These are phyloP conservation scores for Scelioninae gen. 1 DNA, from an alignment of 2,888 invertebrate genomes.

Conservation along the genomic window DNA sequence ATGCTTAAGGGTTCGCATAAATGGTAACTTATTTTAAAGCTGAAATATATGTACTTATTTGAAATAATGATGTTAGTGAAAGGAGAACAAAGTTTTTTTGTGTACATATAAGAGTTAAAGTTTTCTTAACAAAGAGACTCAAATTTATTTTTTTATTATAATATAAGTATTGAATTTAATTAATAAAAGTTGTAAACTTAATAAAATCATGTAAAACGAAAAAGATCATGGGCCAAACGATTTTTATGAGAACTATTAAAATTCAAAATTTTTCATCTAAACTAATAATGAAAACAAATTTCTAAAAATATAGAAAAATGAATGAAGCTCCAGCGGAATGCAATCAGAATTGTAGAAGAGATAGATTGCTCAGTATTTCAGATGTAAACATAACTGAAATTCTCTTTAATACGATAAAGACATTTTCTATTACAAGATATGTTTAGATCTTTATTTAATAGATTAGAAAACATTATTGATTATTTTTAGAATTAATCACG, in stretches of 20 bases:
- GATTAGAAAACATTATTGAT: no score
- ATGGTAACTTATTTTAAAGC: not conserved
- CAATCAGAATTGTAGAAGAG: slow-evolving; percentile 41
- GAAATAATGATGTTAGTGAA: slow-evolving; percentile 1
- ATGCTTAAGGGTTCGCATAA: slow-evolving; percentile 2
- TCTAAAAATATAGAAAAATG: slow-evolving; percentile 24
- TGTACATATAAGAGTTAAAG: not conserved
- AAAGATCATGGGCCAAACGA: not conserved
- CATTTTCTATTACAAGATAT: not conserved
- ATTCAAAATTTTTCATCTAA: not conserved
- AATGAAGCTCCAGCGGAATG: slow-evolving; percentile 22
- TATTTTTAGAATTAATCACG: no score
- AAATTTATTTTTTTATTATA: not conserved
- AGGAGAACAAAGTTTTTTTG: not conserved
- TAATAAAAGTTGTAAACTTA: no score
- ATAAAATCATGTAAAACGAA: no score
- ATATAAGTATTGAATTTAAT: not conserved
- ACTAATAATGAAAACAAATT: slow-evolving; percentile 19
- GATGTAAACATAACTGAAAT: slow-evolving; percentile 38
- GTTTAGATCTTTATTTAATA: slow-evolving; percentile 1
- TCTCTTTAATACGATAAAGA: slow-evolving; percentile 21
- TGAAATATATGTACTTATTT: not conserved
- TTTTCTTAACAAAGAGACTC: not conserved
- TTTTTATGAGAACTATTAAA: not conserved
- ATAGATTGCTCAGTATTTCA: slow-evolving; percentile 40